Evolutionary conservation across 2,888 invertebrate genomes (phyloP), one percentile per base, ranked within the genome.

Genomic region (Xestia sexstrigata): DNA sequence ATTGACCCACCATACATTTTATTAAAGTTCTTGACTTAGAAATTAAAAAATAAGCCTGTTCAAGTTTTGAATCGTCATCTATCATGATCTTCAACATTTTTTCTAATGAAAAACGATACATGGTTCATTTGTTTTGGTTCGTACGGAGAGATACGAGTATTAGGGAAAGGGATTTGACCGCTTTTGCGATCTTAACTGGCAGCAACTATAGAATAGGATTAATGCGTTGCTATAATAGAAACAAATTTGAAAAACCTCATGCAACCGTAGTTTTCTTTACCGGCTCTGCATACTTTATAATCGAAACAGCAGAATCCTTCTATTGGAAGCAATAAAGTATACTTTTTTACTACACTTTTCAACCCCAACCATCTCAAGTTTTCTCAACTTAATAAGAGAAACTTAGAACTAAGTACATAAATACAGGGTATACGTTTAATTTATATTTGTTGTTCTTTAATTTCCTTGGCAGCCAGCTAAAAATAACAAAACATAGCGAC

Each of bases 381-480:
- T 74, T 49, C n/a, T 15, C 17, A 47, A 39, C 26, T 20, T 42
- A 77, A 76, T 13, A 55, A 11, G n/a, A 60, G 30, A 60, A 39
- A 63, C 23, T 35, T 20, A 15, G 9, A 77, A 58, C 45, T n/a
- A 35, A n/a, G n/a, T 81, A 35, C 35, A 35, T 35, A 39, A 72
- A 39, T 13, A 60, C 60, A 60, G 39, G 23, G 39, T 13, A n/a
- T n/a, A 39, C 30, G 13, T 63, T 65, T 23, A 26, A 35, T 52
- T 35, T 66, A 17, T 26, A 52, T 62, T 35, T 42, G 35, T 39
- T 52, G n/a, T 35, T 47, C 5, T 74, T 55, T 67, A 52, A 78
- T 78, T 72, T 68, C 68, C 63, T 65, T 30, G 2, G 23, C 75
- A 66, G 45, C n/a, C 5, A 42, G 20, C 45, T 42, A 20, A 63